Evolutionary conservation across 2,888 invertebrate species (phyloP).

Genomic region (Xestia xanthographa): DNA sequence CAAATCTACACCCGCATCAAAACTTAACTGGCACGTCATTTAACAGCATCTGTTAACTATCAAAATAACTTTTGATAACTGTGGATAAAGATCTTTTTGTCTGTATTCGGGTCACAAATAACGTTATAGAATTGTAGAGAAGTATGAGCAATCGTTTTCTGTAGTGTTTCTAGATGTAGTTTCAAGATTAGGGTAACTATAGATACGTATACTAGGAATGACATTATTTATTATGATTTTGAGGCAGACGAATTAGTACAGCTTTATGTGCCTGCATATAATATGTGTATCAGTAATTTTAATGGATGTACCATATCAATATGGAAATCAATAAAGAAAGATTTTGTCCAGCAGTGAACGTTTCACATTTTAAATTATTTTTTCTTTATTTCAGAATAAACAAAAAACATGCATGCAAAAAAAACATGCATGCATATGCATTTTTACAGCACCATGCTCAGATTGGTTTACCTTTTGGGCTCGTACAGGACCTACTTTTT

Average conservation of each 20-base stretch:
- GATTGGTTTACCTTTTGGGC: too few relatives aligned
- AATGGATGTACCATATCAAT: neutral
- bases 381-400: too few relatives aligned
- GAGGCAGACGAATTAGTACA: neutral
- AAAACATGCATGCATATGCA: too few relatives aligned
- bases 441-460: too few relatives aligned
- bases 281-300: neutral
- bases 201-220: neutral
- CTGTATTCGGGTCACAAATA: neutral
- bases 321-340: neutral
- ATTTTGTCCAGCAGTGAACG: neutral
- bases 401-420: too few relatives aligned
- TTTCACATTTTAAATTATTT: too few relatives aligned
- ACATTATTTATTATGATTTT: neutral
- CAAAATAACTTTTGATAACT: neutral
- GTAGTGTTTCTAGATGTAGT: neutral
- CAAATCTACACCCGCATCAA: conserved; percentile 1
- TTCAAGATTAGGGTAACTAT: neutral
- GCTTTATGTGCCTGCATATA: neutral
- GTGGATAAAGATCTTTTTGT: neutral
- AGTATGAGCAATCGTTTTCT: too few relatives aligned
- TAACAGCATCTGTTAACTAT: neutral
- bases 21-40: neutral
- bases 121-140: neutral
- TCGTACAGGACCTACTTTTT: too few relatives aligned